Evolutionary conservation across 2,888 invertebrate genomes (phyloP).

Genomic region (Cephus runcator): DNA sequence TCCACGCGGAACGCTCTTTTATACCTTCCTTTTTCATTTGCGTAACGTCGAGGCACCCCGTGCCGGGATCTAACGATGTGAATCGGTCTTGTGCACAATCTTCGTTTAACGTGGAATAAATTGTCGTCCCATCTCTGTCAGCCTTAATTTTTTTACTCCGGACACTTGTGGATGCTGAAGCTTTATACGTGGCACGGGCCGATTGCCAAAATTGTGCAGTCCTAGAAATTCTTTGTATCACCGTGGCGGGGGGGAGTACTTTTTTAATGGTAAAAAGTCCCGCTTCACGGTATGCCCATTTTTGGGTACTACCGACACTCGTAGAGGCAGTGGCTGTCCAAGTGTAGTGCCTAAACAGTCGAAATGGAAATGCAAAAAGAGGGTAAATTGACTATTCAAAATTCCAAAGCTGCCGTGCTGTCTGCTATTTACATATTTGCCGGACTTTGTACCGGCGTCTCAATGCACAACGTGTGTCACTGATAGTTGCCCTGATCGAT

Average conservation of each 20-base stretch:
- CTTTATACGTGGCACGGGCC: neutral
- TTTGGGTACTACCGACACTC: neutral
- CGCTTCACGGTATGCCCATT: neutral
- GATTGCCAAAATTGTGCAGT: neutral
- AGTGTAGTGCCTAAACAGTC: neutral
- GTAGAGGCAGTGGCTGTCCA: neutral
- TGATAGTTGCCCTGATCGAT: neutral
- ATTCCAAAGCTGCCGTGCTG: neutral
- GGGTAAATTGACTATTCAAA: neutral
- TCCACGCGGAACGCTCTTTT: neutral
- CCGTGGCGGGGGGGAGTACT: neutral
- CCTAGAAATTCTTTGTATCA: neutral
- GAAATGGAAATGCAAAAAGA: neutral
- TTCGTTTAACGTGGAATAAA: neutral
- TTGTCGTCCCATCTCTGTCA: neutral
- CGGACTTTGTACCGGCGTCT: no score
- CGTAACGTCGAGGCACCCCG: neutral
- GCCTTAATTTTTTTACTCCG: neutral
- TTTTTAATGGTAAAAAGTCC: no score
- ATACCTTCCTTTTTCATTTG: no score
- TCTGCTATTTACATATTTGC: neutral
- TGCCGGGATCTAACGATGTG: no score
- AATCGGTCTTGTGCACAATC: neutral
- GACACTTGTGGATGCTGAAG: neutral
- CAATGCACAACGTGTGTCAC: neutral